Evolutionary conservation across 2,888 invertebrate species (phyloP).

Genomic region (Watsonalla cultraria): DNA sequence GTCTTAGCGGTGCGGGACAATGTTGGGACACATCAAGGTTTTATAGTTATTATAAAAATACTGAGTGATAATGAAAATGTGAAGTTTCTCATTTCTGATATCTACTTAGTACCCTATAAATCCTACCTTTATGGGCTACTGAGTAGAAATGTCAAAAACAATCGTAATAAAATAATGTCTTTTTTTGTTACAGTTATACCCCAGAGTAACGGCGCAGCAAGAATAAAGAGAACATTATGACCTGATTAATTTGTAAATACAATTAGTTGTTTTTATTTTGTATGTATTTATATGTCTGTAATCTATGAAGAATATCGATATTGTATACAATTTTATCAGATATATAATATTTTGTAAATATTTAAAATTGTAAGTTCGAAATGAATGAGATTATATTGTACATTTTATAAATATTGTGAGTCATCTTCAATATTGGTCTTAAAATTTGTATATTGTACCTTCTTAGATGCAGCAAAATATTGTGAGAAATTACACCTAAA

Average conservation of each 20-base stretch:
- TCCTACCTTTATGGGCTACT: too few relatives aligned
- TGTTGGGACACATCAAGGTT: too few relatives aligned
- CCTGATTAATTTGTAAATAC: constrained; percentile 70
- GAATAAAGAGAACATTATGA: constrained; percentile 51
- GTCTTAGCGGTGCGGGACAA: too few relatives aligned
- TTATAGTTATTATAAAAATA: too few relatives aligned
- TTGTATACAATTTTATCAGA: constrained; percentile 77
- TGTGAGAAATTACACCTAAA: constrained; percentile 75
- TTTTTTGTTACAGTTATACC: constrained; percentile 77
- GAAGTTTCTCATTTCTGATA: too few relatives aligned
- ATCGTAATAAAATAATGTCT: constrained; percentile 2
- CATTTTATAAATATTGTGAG: constrained; percentile 75
- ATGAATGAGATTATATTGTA: constrained; percentile 78
- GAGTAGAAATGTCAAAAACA: too few relatives aligned
- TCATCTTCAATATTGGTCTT: constrained; percentile 70
- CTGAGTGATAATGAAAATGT: too few relatives aligned
- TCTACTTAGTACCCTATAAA: too few relatives aligned
- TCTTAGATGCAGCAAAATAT: constrained; percentile 67
- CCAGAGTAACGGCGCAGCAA: constrained; percentile 80
- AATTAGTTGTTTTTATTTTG: constrained; percentile 69
- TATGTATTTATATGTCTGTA: constrained; percentile 76
- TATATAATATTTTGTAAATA: constrained; percentile 76
- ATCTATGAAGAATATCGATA: constrained; percentile 61
- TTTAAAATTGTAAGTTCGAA: constrained; percentile 67
- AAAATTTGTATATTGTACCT: constrained; percentile 67